Base-by-base conservation (phyloP, 2,113 vertebrate genomes). In the Shinisaurus crocodilurus region DNA sequence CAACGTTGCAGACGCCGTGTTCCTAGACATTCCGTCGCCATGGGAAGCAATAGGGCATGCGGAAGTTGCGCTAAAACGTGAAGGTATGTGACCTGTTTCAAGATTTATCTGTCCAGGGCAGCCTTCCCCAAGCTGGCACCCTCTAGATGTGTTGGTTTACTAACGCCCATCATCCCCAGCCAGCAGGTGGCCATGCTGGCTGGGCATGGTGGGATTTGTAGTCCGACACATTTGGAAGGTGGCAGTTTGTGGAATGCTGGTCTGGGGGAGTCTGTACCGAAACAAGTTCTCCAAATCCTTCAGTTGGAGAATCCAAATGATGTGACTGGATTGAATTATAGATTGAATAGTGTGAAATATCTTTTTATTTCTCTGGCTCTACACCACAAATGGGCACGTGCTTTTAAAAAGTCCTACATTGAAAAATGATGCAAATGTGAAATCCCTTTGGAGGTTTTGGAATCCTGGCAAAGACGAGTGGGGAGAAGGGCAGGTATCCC, bases 21-120 rank as follows among this genome's bases (percentile, higher is more conserved):
- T 99, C 95, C 96, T 99, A 93, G 99, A 99, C 95, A 99, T 99
- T 93, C 99, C 99, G 0, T 99, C 98, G 0, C 99, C 99, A 0
- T 99, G 99, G 99, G 99, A 99, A 96, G 99, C 99, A 0, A 98
- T 99, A 92, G 92, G 93, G 40, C 99, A 99, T 5, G 98, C 99
- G 92, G 98, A 98, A 95, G 91, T 96, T 0, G 98, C 99, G 0
- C 94, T 99, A 93, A 99, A 99, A 96, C 96, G 81, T 34, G 98
- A 98, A 95, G 99, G 99, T 99, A 93, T 89, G 95, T 72, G 23
- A 12, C 69, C 5, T 70, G 5, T 92, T 60, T 91, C 43, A 88
- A 3, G 60, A 91, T 54, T 16, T 82, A 83, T 54, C 3, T 88
- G 82, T 32, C 6, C 54, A 50, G 48, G 57, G 37, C 12, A 54